Conservation (phyloP, 2,113 vertebrate genomes). For the Apteryx owenii region DNA sequence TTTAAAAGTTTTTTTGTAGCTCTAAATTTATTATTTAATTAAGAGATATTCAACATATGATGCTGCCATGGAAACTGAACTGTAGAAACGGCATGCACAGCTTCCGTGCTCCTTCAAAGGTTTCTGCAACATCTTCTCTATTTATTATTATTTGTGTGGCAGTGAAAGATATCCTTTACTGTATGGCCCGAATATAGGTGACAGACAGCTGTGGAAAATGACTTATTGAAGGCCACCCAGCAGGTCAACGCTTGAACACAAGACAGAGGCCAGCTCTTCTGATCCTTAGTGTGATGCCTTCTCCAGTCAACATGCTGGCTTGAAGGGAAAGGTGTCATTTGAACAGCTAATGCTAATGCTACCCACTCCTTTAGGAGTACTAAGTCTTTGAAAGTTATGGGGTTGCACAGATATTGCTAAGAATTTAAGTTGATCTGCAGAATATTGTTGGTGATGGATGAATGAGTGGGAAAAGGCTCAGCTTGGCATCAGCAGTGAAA, state of each 20-base stretch:
- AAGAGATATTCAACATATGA: neutral
- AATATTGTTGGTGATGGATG: accelerated
- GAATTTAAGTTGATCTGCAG: neutral
- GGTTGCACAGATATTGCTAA: neutral
- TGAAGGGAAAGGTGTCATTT: neutral
- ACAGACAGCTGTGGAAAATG: neutral
- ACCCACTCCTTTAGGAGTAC: neutral
- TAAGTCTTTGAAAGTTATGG: neutral
- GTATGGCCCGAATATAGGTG: neutral
- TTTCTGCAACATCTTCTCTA: neutral
- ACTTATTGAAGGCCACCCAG: neutral
- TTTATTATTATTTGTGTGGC: constrained; percentile 14
- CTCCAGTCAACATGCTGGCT: accelerated
- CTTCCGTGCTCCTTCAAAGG: neutral
- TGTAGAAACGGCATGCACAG: neutral
- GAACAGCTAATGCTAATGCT: neutral
- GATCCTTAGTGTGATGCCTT: neutral
- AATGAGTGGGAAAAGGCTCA: neutral
- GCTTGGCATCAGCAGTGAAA: neutral
- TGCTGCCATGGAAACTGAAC: constrained; percentile 39
- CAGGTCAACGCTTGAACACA: accelerated
- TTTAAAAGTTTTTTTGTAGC: constrained; percentile 5
- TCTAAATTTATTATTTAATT: constrained; percentile 30
- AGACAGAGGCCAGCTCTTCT: accelerated
- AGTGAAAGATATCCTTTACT: neutral